Evolutionary conservation across 92 coral and sea anemone species (phyloP), one percentile per base, ranked within the genome.

Genomic region (Phenganax stokvisi): DNA sequence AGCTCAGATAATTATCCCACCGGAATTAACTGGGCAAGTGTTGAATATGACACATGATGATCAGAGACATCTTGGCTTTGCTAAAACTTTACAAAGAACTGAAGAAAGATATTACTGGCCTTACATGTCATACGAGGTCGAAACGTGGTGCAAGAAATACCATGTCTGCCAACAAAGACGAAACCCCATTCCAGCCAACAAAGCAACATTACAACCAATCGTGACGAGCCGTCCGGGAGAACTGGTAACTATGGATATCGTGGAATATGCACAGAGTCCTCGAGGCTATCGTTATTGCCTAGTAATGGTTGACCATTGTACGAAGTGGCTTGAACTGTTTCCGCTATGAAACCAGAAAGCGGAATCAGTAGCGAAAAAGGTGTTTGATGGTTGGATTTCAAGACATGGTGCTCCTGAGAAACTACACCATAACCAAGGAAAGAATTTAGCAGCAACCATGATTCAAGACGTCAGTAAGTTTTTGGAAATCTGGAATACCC

Each of bases 31-130:
- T 51, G 61, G 77, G 37, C 69, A 79, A 54, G 90, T 84, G 52
- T 75, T 83, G 78, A 83, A 87, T 30, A 79, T 80, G 83, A 63
- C 84, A 85, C 85, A 87, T 57, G 84, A 87, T 71, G 83, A 87
- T 59, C 65, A 71, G 37, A 83, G 90, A n/a, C 81, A 83, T 60
- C 73, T 86, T 70, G 86, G 89, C n/a, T 47, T 56, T 51, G 54
- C 83, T 57, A 86, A 60, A 76, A 71, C 66, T 58, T 85, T 74
- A 63, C 56, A 54, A 75, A 70, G 75, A 29, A 79, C 54, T 0
- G 56, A 75, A 52, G 86, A 74, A 47, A 63, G 80, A 51, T 82
- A 82, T 69, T 72, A 27, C 72, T 82, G 80, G 85, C 85, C 80
- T 30, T 62, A 74, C 75, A 75, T 83, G 76, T 51, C 75, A 61